Conservation (phyloP, 1,140 invertebrate genomes). For the Chelonus insularis region DNA sequence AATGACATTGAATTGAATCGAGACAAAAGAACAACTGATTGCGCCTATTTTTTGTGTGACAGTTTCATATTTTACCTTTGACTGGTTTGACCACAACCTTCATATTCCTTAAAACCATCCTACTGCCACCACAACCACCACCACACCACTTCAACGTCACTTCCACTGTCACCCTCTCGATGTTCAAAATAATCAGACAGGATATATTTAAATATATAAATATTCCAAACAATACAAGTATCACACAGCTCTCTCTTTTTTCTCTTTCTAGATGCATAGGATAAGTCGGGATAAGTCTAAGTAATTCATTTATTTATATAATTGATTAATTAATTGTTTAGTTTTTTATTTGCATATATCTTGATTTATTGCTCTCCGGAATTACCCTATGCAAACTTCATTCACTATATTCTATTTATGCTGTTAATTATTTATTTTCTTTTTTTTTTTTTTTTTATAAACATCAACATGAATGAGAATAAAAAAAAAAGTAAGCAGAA, state of each 20-base stretch:
- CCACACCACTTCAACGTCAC: conserved; percentile 29
- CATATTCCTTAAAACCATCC: conserved; percentile 22
- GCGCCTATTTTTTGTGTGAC: conserved; percentile 12
- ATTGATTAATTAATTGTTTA: not conserved
- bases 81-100: conserved; percentile 18
- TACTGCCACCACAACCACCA: conserved; percentile 25
- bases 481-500: not conserved
- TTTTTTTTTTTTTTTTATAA: too few relatives aligned
- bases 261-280: conserved; percentile 17
- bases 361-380: too few relatives aligned
- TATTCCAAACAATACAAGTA: conserved; percentile 23
- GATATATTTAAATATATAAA: conserved; percentile 9
- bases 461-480: not conserved
- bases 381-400: conserved; percentile 17
- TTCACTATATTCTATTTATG: too few relatives aligned
- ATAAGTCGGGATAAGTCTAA: conserved; percentile 1
- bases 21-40: conserved; percentile 6
- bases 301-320: conserved; percentile 3
- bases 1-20: not conserved
- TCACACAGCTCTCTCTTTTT: conserved; percentile 25
- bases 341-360: too few relatives aligned
- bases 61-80: conserved; percentile 16
- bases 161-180: conserved; percentile 16
- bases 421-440: too few relatives aligned
- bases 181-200: conserved; percentile 1